Base-by-base conservation (phyloP, 2,113 vertebrate species). In the Cromileptes altivelis region DNA sequence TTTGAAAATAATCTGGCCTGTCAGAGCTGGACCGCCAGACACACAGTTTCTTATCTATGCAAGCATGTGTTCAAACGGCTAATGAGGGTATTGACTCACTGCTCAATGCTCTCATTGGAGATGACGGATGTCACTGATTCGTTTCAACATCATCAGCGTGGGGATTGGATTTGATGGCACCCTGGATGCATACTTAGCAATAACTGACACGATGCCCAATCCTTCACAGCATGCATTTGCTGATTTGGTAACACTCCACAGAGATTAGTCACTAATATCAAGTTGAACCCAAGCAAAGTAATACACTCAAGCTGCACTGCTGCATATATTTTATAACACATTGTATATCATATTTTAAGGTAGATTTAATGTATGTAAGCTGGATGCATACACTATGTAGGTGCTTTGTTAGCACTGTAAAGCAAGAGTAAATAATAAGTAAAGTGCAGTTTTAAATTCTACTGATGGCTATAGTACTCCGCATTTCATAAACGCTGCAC, bases 151-250 rank as follows among this genome's bases (percentile, higher is more conserved):
- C 75, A 68, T 58, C 78, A 69, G 78, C 9, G 23, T 65, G 69
- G 72, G 81, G 88, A 89, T 88, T 88, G 80, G 88, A 90, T 93
- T 85, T 92, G 82, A 88, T 84, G 92, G 89, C 85, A 74, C 82
- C 90, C 84, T 81, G 86, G 83, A 85, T 84, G 72, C 81, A 58
- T 81, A 61, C 84, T 92, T 88, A 90, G 83, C 69, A 78, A 62
- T 65, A 88, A 84, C 78, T 82, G 88, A 91, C 85, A 81, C 7
- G 1, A 72, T 88, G 64, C 83, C 75, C 82, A 87, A 81, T 91
- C 88, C 82, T 69, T 82, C 83, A 50, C 71, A 72, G 73, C 23
- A 10, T 72, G 80, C 50, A 56, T 89, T 63, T 89, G 58, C 85
- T 88, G 88, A 88, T 89, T 80, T 86, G 65, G 78, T 85, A 63